Base-by-base conservation (phyloP, 2,797 vertebrate genomes). In the Hypotaenidia philippensis region DNA sequence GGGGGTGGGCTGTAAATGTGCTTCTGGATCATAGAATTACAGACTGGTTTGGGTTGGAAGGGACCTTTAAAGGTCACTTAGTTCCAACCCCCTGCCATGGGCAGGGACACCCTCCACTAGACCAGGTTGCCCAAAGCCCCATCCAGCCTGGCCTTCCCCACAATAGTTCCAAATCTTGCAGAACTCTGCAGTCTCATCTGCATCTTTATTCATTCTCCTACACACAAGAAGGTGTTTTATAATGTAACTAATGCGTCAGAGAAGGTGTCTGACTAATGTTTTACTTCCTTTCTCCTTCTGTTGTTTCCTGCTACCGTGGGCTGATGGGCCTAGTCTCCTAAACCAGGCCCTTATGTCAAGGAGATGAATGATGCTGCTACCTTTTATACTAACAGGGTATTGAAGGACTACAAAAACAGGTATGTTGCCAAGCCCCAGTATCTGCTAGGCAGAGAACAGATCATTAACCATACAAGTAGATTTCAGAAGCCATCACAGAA, bases 281-380 rank as follows among this genome's bases (percentile, higher is more conserved):
- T 87, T 95, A 94, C 92, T 96, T 97, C 94, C 79, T 87, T 95
- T 96, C 31, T 97, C 50, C 85, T 97, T 95, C 72, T 87, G 71
- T 95, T 92, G 80, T 93, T 91, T 92, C 89, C 93, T 97, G 92
- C 91, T 97, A 40, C 96, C 93, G 70, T 96, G 97, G 96, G 83
- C 90, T 97, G 96, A 97, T 87, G 96, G 87, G 97, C 89, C 91
- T 97, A 99, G 99, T 98, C 98, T 96, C 99, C 99, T 95, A 99
- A 99, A 97, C 99, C 99, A 20, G 99, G 99, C 55, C 99, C 99
- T 47, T 99, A 99, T 93, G 99, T 99, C 97, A 99, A 99, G 98
- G 99, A 99, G 98, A 99, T 99, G 99, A 99, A 99, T 17, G 99
- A 99, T 66, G 98, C 99, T 11, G 99, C 99, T 92, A 99, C 98